Evolutionary conservation across 2,888 invertebrate genomes (phyloP).

Genomic region (Ectemnius cavifrons): DNA sequence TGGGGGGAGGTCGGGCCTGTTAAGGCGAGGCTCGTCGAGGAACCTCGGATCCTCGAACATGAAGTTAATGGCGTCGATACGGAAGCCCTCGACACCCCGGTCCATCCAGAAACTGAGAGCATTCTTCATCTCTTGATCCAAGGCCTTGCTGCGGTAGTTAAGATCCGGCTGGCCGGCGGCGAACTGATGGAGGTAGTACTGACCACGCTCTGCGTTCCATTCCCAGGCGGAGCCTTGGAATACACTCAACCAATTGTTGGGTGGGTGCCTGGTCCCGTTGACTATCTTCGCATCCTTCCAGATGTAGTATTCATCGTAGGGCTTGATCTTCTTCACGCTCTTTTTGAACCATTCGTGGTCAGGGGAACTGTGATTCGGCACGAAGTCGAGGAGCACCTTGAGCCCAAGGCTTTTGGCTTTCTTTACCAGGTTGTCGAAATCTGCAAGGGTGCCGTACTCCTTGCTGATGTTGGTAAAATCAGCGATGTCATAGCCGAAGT

Average conservation of each 20-base stretch:
- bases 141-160: slow-evolving; percentile 80
- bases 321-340: slow-evolving; percentile 82
- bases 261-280: slow-evolving; percentile 71
- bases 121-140: slow-evolving; percentile 79
- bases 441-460: slow-evolving; percentile 81
- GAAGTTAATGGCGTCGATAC: slow-evolving; percentile 79
- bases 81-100: slow-evolving; percentile 82
- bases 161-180: slow-evolving; percentile 82
- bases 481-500: slow-evolving; percentile 84
- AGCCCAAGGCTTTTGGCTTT: slow-evolving; percentile 75
- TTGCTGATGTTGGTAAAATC: slow-evolving; percentile 81
- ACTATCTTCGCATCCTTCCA: slow-evolving; percentile 83
- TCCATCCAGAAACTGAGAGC: slow-evolving; percentile 81
- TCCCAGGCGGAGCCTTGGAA: slow-evolving; percentile 83
- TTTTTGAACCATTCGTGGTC: slow-evolving; percentile 89
- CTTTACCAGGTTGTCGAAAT: slow-evolving; percentile 78
- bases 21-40: slow-evolving; percentile 67
- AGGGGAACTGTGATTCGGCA: slow-evolving; percentile 85
- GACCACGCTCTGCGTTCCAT: slow-evolving; percentile 80
- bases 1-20: slow-evolving; percentile 46
- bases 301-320: slow-evolving; percentile 86
- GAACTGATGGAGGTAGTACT: slow-evolving; percentile 84
- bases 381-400: slow-evolving; percentile 78
- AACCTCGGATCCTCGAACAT: slow-evolving; percentile 65
- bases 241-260: slow-evolving; percentile 79